Base-by-base conservation (phyloP, 2,113 vertebrate genomes). In the Alligator mississippiensis region DNA sequence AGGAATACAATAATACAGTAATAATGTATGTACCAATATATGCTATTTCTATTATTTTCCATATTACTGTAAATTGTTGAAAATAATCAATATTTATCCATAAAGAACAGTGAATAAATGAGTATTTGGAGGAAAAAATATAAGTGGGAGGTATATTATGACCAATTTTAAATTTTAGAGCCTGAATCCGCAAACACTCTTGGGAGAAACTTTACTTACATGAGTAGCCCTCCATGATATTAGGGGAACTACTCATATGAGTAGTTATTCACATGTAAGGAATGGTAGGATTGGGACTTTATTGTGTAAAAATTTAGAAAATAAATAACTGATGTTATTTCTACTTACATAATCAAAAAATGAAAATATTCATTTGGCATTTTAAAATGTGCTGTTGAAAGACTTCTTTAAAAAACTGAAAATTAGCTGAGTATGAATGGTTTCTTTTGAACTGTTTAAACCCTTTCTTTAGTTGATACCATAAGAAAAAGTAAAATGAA, bases 391-490 rank as follows among this genome's bases (percentile, higher is more conserved):
- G 27, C 72, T 76, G 59, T 63, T 85, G 77, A 91, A 96, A 88
- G 30, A 6, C 28, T 97, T 78, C 78, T 55, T 81, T 88, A 63
- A 90, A 77, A 17, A 38, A 8, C 8, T 57, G 60, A 94, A 93
- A 85, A 93, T 94, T 81, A 87, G 66, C 63, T 80, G 59, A 82
- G 28, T 94, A 84, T 59, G 13, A 91, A 75, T 86, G 59, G 57
- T 79, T 90, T 94, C 80, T 82, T 94, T 90, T 93, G 88, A 94
- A 94, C 54, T 85, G 86, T 64, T 93, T 93, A 95, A 94, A 90
- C 55, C 3, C 27, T 85, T 94, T 94, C 60, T 95, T 88, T 94
- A 77, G 17, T 62, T 34, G 59, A 9, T 62, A 38, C 54, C 12
- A 75, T 84, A 95, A 91, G 54, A 94, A 95, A 93, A 80, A 55